Evolutionary conservation across 2,797 vertebrate genomes (phyloP), one percentile per base, ranked within the genome.

Genomic region (Macropodus opercularis): DNA sequence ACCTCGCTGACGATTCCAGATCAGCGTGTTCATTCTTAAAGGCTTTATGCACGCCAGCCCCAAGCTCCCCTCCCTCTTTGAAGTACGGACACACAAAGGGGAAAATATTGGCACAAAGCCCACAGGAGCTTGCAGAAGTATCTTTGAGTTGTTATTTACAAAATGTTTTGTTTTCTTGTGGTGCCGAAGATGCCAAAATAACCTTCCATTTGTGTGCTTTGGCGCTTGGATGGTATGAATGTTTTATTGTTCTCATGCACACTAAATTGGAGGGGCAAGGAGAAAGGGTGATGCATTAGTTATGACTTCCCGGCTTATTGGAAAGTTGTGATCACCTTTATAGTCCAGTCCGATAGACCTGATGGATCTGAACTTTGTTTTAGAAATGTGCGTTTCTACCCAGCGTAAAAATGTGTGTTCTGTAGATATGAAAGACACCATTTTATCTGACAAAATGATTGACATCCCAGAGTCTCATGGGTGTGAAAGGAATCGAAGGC

Each of bases 191-290:
- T n/a, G 55, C 66, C 10, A 54, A 80, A 87, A 83, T 85, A 85
- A 79, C 74, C 54, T 69, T 82, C 83, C 79, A 85, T 89, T 83
- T 77, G 64, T 57, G 18, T 0, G 13, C 18, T 70, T 80, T 77
- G 27, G n/a, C 62, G 61, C 75, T 79, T 53, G 79, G 26, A 56
- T 5, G 55, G 41, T 75, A 87, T 91, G 56, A 87, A 91, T 89
- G 77, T 85, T 89, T 90, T 63, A 89, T 87, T 82, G 72, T 85
- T 79, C 85, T 32, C 43, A 62, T 77, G 49, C 63, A 63, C 31
- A n/a, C 56, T 60, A 57, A 74, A 69, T 44, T 36, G 12, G 52
- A 70, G 42, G 44, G 51, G 47, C 29, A 22, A 11, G 32, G 48
- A 69, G 13, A 60, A 36, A 42, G 39, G 44, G 15, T 1, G 18